Percentiles rank a stretch among this genome's conserved stretches.
phyloP scores from a whole-genome alignment of 2,797 vertebrate species.

The Ataeniobius toweri region DNA sequence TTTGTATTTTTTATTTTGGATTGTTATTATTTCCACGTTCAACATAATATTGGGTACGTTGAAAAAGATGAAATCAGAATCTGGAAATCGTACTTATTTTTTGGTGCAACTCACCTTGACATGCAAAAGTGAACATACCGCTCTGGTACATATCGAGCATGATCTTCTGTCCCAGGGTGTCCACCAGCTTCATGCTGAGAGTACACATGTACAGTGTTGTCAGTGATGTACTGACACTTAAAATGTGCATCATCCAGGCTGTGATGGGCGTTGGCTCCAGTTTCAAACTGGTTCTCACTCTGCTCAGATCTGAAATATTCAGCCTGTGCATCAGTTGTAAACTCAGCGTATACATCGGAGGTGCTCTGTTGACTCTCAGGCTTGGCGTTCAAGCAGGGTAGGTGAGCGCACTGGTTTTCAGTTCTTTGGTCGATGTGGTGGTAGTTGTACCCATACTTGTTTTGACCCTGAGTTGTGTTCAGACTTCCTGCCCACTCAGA shows the following conservation, averaged over 20 bases:
- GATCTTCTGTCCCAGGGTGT: conserved; percentile 55
- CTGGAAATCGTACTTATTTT: neutral
- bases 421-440: conserved; percentile 77
- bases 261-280: conserved; percentile 21
- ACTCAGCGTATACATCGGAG: conserved; percentile 67
- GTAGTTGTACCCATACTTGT: conserved; percentile 73
- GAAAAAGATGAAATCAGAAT: neutral
- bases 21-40: neutral
- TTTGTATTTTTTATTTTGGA: neutral
- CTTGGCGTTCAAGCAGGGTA: conserved; percentile 42
- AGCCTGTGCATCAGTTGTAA: conserved; percentile 46
- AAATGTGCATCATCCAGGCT: conserved; percentile 25
- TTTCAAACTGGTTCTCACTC: conserved; percentile 39
- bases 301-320: conserved; percentile 31
- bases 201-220: conserved; percentile 23
- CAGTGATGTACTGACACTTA: conserved; percentile 29
- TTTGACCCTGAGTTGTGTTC: conserved; percentile 55
- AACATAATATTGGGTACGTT: neutral
- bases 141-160: conserved; percentile 57
- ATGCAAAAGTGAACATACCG: conserved; percentile 64
- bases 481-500: conserved; percentile 56
- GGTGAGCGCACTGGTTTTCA: conserved; percentile 51
- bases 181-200: conserved; percentile 37
- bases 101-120: conserved; percentile 57
- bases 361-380: conserved; percentile 25